phyloP scores from a whole-genome alignment of 2,797 vertebrate species.

The Danio kyathit region DNA sequence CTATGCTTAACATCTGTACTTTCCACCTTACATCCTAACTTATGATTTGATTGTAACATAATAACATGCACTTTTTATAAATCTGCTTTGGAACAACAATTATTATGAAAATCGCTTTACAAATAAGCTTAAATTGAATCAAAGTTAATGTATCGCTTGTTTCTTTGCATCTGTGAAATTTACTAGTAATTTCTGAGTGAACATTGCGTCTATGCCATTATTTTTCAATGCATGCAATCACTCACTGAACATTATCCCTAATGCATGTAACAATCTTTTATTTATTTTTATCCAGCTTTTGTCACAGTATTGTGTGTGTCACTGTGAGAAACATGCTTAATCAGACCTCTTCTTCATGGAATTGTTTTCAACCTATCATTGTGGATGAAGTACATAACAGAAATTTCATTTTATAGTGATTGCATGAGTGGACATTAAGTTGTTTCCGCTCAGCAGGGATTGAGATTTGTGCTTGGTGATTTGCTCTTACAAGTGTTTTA shows the following conservation, averaged over 20 bases:
- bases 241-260: neutral
- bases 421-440: constrained; percentile 18
- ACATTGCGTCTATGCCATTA: too few relatives aligned
- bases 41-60: too few relatives aligned
- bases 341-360: neutral
- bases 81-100: too few relatives aligned
- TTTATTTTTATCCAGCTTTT: neutral
- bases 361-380: constrained; percentile 18
- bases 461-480: constrained; percentile 1
- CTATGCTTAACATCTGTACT: too few relatives aligned
- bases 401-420: constrained; percentile 1
- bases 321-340: neutral
- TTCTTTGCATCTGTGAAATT: too few relatives aligned
- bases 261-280: neutral
- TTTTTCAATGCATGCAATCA: neutral
- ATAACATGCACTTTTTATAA: too few relatives aligned
- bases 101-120: too few relatives aligned
- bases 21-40: too few relatives aligned
- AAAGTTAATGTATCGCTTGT: too few relatives aligned
- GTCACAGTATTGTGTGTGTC: neutral
- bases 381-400: neutral
- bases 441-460: constrained; percentile 5
- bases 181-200: too few relatives aligned
- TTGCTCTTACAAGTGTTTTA: neutral
- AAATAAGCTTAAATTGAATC: too few relatives aligned